phyloP scores from a whole-genome alignment of 2,797 vertebrate genomes.

The Pyrocephalus nanus region DNA sequence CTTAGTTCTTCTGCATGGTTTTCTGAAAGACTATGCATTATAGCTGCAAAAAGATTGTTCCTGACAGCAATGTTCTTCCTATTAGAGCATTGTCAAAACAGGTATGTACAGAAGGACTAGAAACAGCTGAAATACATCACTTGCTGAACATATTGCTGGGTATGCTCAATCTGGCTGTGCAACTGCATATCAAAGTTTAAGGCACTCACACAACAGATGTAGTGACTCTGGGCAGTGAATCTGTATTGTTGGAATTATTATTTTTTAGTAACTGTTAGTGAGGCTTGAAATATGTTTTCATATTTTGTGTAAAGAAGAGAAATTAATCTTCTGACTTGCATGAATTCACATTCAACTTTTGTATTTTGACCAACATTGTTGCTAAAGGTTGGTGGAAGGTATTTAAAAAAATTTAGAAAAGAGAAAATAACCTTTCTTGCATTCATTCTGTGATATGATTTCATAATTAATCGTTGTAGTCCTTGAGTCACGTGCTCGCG shows the following conservation, averaged over 20 bases:
- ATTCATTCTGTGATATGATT: background rate
- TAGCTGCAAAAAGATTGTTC: background rate
- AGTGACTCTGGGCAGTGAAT: background rate
- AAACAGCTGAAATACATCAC: slow-evolving; percentile 17
- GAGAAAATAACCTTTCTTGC: background rate
- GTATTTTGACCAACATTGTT: background rate
- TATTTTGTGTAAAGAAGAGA: background rate
- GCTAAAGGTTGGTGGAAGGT: background rate
- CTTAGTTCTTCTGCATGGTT: background rate
- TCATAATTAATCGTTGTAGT: background rate
- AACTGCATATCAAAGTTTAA: background rate
- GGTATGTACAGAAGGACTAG: background rate
- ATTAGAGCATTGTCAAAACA: slow-evolving; percentile 22
- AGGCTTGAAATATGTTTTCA: background rate
- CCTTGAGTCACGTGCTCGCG: background rate
- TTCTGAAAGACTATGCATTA: background rate
- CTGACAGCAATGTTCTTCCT: slow-evolving; percentile 3
- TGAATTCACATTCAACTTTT: background rate
- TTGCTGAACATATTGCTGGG: slow-evolving; percentile 12
- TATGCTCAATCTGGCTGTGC: slow-evolving; percentile 12
- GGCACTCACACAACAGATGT: background rate
- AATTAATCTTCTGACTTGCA: background rate
- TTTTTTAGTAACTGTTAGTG: background rate
- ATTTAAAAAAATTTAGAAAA: background rate
- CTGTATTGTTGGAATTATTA: background rate